Base-by-base conservation (phyloP, 2,888 invertebrate species). In the Drosophila ustulata region DNA sequence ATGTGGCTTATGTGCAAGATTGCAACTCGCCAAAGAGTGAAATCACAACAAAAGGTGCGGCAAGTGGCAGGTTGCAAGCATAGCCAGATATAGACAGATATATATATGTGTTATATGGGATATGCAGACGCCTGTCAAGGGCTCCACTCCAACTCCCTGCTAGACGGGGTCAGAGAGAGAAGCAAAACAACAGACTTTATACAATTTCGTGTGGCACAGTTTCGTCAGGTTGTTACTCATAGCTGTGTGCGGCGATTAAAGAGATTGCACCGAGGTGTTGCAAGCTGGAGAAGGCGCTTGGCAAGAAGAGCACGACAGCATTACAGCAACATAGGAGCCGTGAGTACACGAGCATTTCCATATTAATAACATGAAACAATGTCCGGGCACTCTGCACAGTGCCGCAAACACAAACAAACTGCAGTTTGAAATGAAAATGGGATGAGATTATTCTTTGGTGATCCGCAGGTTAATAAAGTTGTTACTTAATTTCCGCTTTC, bases 1-100 rank as follows among this genome's bases (percentile, higher is more conserved):
- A 37, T 37, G 37, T 11, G 11, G 37, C 37, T 37, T 37, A 37
- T 46, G 13, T 46, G 65, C 75, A 79, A 73, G 70, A 78, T 76
- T 74, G 76, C 78, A 76, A 43, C 67, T 64, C 39, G 65, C 52
- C 66, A 50, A 65, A 73, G 70, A 66, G 66, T 57, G 43, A 55
- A 58, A 69, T 52, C 68, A 72, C 34, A 75, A 58, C 58, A 62
- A 65, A 66, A 58, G 30, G 26, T 37, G 30, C 3, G 34, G 45
- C 43, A 43, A 46, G 39, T 5, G 9, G 39, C 30, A 28, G 37
- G 23, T 5, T n/a, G 39, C 3, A 30, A 30, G 30, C 30, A 34
- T 34, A 11, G 11, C 34, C 34, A 43, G 25, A 6, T 32, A 41
- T 32, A 51, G 5, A 37, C 7, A 52, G 9, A 46, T 46, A 51